Percentiles rank a stretch among this genome's conserved stretches.
Conservation (phyloP, 1,140 invertebrate genomes). For the Sycophila sp. region DNA sequence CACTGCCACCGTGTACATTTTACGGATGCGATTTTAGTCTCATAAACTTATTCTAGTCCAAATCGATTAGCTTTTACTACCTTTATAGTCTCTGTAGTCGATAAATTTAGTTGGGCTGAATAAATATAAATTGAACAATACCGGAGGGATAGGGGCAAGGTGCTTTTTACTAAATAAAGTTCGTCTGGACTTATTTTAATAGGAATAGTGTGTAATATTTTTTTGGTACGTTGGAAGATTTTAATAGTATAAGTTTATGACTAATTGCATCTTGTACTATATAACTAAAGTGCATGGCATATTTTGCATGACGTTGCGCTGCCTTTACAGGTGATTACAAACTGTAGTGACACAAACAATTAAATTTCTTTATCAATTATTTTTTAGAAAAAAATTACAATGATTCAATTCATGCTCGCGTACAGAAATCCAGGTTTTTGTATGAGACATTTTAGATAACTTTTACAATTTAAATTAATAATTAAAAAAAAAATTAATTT, state of each 20-base stretch:
- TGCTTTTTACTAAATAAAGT: too few relatives aligned
- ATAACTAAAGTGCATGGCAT: conserved; percentile 14
- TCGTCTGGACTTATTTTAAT: not conserved
- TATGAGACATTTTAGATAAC: not conserved
- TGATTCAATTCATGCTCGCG: too few relatives aligned
- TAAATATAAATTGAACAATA: too few relatives aligned
- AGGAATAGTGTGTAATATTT: not conserved
- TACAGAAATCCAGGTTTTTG: too few relatives aligned
- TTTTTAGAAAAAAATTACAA: too few relatives aligned
- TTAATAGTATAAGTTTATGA: not conserved
- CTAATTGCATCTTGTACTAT: conserved; percentile 3
- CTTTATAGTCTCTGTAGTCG: too few relatives aligned
- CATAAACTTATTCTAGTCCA: conserved; percentile 9
- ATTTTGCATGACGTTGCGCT: conserved; percentile 25
- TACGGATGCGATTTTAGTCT: not conserved
- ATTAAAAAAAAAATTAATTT: not conserved
- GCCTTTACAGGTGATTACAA: conserved; percentile 20
- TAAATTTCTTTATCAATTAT: not conserved
- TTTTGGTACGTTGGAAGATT: not conserved
- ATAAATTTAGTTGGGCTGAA: too few relatives aligned
- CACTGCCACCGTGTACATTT: conserved; percentile 42
- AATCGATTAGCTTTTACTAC: not conserved
- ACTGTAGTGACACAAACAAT: not conserved
- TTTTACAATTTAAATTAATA: not conserved
- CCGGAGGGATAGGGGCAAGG: too few relatives aligned